A percentile compares a stretch with the other conserved stretches of the same genome.
Evolutionary conservation across 2,797 vertebrate species (phyloP).

Genomic region (Poeciliopsis paucimaculata): DNA sequence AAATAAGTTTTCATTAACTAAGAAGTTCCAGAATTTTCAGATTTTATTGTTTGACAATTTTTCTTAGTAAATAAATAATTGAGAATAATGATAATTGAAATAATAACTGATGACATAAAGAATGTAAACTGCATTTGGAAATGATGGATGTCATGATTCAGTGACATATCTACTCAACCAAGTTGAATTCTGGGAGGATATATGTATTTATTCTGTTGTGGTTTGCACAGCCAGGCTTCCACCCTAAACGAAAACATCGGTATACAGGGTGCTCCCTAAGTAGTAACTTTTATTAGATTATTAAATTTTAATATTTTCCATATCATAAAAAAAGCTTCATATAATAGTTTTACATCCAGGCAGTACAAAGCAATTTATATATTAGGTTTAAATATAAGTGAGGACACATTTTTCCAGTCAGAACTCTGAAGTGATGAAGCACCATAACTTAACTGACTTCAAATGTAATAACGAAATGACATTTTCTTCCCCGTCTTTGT

Average conservation of each 20-base stretch:
- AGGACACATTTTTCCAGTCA: neutral
- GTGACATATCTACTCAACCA: neutral
- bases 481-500: slow-evolving; percentile 56
- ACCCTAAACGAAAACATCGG: neutral
- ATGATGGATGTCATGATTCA: neutral
- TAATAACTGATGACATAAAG: neutral
- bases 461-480: slow-evolving; percentile 64
- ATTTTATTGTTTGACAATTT: neutral
- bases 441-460: slow-evolving; percentile 42
- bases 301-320: neutral
- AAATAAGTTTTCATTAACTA: neutral
- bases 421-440: slow-evolving; percentile 37
- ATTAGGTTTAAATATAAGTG: neutral
- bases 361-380: neutral
- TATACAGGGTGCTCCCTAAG: neutral
- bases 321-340: neutral
- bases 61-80: neutral
- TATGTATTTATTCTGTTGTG: neutral
- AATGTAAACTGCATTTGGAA: neutral
- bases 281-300: neutral
- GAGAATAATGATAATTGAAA: no score
- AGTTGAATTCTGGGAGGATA: neutral
- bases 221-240: neutral
- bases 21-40: neutral
- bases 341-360: neutral